These are phyloP conservation scores for Tiliacea citrago DNA, from an alignment of 2,888 invertebrate species.

Conservation along the genomic window DNA sequence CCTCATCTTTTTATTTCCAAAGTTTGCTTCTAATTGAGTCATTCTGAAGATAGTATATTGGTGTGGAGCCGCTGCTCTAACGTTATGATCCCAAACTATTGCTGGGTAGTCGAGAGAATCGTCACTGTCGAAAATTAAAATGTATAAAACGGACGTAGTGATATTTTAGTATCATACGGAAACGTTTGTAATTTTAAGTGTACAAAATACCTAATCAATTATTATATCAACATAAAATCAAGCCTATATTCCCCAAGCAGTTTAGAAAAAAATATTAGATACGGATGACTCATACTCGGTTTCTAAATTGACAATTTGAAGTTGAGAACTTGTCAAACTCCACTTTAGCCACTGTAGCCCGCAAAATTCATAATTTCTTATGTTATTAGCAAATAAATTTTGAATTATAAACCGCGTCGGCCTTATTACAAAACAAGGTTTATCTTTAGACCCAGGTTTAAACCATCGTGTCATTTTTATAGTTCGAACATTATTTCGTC, in stretches of 20 bases:
- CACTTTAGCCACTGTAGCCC: neutral
- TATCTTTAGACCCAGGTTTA: too few relatives aligned
- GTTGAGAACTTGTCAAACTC: neutral
- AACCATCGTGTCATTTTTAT: too few relatives aligned
- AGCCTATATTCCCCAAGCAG: neutral
- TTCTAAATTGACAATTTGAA: neutral
- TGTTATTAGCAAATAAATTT: neutral
- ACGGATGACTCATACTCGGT: neutral
- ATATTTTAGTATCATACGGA: neutral
- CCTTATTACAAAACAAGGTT: too few relatives aligned
- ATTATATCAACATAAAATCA: neutral
- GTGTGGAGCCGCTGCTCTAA: neutral
- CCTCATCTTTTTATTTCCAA: neutral
- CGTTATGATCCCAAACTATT: neutral
- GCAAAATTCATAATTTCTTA: too few relatives aligned
- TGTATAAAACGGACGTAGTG: too few relatives aligned
- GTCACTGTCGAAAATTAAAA: conserved; percentile 19
- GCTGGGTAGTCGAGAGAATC: conserved; percentile 1
- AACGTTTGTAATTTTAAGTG: neutral
- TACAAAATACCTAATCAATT: neutral
- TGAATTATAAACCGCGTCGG: too few relatives aligned
- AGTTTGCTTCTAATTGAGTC: conserved; percentile 41
- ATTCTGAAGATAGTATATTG: conserved; percentile 57
- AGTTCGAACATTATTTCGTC: too few relatives aligned
- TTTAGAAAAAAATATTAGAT: neutral